Conservation (phyloP, 2,797 vertebrate species). For the Esox masquinongy region DNA sequence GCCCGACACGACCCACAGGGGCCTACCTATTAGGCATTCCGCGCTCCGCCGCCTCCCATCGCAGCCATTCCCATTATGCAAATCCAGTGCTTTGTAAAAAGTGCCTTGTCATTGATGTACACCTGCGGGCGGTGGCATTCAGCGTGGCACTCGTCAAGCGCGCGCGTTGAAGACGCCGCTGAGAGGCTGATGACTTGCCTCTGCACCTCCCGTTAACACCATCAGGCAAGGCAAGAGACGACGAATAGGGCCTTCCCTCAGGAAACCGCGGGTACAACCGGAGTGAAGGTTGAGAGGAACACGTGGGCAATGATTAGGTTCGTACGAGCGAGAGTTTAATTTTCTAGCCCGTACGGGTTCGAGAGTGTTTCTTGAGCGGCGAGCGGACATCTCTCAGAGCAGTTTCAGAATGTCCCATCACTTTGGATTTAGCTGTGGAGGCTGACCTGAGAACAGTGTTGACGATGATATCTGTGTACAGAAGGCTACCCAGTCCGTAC, state of each 20-base stretch:
- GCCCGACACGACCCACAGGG: not conserved
- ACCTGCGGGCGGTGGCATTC: conserved; percentile 32
- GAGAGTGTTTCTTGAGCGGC: not conserved
- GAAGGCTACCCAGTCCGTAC: not conserved
- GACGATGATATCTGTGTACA: not conserved
- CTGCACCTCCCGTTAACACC: not conserved
- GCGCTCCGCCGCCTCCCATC: too few species aligned
- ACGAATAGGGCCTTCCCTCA: not conserved
- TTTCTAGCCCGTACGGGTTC: not conserved
- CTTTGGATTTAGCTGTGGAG: not conserved
- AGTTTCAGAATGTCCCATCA: not conserved
- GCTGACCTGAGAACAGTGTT: not conserved
- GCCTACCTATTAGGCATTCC: not conserved
- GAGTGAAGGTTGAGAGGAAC: not conserved
- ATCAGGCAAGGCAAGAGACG: not conserved
- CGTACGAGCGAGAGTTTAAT: not conserved
- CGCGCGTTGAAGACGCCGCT: not conserved
- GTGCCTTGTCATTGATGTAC: conserved; percentile 27
- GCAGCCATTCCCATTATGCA: conserved; percentile 11
- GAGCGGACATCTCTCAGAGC: not conserved
- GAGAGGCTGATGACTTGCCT: not conserved
- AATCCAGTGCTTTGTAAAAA: not conserved
- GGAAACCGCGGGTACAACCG: not conserved
- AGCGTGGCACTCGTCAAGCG: conserved; percentile 10
- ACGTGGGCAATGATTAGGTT: not conserved